Evolutionary conservation across 1,140 invertebrate genomes (phyloP), one percentile per base, ranked within the genome.

Genomic region (Thaumetopoea pityocampa): DNA sequence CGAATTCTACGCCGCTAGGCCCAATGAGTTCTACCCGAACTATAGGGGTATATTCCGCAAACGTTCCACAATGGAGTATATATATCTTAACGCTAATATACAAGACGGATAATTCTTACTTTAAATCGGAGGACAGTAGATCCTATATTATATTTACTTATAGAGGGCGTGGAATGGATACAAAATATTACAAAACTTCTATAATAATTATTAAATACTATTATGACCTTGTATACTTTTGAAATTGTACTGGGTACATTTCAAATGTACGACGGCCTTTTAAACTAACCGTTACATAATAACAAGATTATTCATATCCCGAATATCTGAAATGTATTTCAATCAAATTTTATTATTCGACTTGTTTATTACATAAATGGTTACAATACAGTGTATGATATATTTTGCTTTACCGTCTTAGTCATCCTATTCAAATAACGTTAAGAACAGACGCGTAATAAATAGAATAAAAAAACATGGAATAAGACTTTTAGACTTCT

Each of bases 181-280:
- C 62, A 83, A 83, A 80, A 83, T 62, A 71, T 82, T 82, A 82
- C 66, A 82, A 77, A 81, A 78, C 49, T 56, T 50, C 32, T 66
- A 55, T 67, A 59, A 54, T 42, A 45, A 48, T 50, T 49, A 44
- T 55, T 56, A 56, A 60, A 49, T 29, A 51, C 44, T 48, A 51
- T 49, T 33, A 40, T 17, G 10, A 46, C 26, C 24, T 14, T 8
- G 32, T 14, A 33, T 26, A 10, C 14, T 22, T 41, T 17, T n/a
- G n/a, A n/a, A n/a, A n/a, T n/a, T n/a, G n/a, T n/a, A n/a, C n/a
- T n/a, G n/a, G n/a, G n/a, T n/a, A n/a, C n/a, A n/a, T n/a, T n/a
- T n/a, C n/a, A n/a, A n/a, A n/a, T n/a, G n/a, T n/a, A n/a, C n/a
- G n/a, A n/a, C n/a, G n/a, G n/a, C n/a, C n/a, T n/a, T n/a, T 30